Evolutionary conservation across 2,888 invertebrate genomes (phyloP).

Genomic region (Epistrophella euchroma): DNA sequence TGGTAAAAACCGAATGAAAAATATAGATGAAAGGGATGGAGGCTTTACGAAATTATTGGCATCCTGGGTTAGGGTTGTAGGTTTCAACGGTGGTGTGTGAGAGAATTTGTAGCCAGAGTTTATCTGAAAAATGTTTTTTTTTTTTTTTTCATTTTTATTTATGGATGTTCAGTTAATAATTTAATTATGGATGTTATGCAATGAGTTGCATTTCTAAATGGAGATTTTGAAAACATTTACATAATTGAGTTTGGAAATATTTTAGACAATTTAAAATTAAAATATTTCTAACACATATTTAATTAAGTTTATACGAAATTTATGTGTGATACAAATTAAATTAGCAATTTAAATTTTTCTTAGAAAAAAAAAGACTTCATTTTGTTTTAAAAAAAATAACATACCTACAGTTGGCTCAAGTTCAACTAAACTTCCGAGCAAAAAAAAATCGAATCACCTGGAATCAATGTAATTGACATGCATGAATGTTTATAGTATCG

Average conservation of each 20-base stretch:
- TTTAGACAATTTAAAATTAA: background rate
- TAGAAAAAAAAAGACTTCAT: too few species aligned
- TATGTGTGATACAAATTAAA: background rate
- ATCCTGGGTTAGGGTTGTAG: slow-evolving; percentile 38
- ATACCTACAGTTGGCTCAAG: too few species aligned
- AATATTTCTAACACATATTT: background rate
- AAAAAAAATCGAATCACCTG: too few species aligned
- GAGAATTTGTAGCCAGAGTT: slow-evolving; percentile 13
- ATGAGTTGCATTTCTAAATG: slow-evolving; percentile 28
- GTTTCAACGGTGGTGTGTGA: slow-evolving; percentile 17
- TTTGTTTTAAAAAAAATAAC: too few species aligned
- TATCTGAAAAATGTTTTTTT: slow-evolving; percentile 10
- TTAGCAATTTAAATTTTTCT: background rate
- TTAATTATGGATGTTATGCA: slow-evolving; percentile 72
- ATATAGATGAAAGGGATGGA: background rate
- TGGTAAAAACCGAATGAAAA: slow-evolving; percentile 11
- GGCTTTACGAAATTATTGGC: slow-evolving; percentile 36
- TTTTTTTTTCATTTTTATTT: background rate
- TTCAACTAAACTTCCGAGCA: too few species aligned
- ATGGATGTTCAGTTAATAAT: slow-evolving; percentile 49
- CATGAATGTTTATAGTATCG: too few species aligned
- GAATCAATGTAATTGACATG: too few species aligned
- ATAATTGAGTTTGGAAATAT: slow-evolving; percentile 19
- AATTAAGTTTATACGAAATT: background rate
- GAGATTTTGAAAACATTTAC: slow-evolving; percentile 12